These are phyloP conservation scores for Rissa tridactyla DNA, from an alignment of 2,113 vertebrate species.

Conservation along the genomic window DNA sequence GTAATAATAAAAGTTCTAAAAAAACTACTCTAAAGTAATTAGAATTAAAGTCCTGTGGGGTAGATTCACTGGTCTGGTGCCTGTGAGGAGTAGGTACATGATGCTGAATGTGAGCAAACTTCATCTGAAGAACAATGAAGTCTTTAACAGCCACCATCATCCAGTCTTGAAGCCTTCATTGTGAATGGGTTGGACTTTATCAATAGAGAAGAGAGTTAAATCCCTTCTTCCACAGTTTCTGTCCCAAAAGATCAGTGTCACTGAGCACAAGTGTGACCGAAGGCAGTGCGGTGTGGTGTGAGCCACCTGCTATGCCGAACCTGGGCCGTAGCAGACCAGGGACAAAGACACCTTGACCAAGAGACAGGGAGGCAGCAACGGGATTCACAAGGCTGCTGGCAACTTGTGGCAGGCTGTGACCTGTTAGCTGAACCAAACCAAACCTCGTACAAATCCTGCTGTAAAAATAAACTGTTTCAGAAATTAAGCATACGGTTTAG, in stretches of 20 bases:
- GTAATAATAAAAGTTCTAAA: no score
- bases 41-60: neutral
- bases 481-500: neutral
- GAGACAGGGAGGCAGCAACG: neutral
- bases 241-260: neutral
- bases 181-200: neutral
- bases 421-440: neutral
- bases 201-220: neutral
- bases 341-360: neutral
- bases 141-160: neutral
- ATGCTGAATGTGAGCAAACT: neutral
- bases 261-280: neutral
- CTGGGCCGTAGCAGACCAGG: neutral
- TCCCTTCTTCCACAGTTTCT: neutral
- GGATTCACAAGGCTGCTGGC: neutral
- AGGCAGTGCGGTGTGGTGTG: fast-evolving
- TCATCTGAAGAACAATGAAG: neutral
- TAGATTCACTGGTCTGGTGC: neutral
- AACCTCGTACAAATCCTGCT: neutral
- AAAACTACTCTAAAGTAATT: neutral
- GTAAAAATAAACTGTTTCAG: neutral
- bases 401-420: neutral
- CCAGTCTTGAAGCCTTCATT: neutral
- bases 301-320: neutral
- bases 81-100: neutral